phyloP scores from a whole-genome alignment of 2,888 invertebrate genomes.

The Halictus ligatus region DNA sequence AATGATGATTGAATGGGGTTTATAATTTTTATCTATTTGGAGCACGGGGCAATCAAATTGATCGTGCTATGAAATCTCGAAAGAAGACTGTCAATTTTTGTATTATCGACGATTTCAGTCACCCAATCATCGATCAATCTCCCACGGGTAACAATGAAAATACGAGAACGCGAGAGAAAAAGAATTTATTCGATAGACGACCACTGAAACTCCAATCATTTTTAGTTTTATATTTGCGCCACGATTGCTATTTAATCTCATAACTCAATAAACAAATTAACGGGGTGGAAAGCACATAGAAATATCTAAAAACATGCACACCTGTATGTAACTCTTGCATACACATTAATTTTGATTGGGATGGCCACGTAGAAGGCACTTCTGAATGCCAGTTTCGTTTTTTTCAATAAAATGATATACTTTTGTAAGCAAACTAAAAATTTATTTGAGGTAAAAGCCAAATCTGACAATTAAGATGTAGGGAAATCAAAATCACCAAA shows the following conservation, averaged over 20 bases:
- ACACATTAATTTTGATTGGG: too few relatives aligned
- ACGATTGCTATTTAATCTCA: background rate
- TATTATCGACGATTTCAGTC: background rate
- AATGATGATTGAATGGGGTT: background rate
- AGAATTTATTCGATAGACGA: conserved; percentile 6
- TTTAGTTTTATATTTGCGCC: background rate
- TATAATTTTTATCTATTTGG: background rate
- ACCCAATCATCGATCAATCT: conserved; percentile 19
- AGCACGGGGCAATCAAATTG: background rate
- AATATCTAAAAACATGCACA: background rate
- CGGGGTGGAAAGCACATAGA: background rate
- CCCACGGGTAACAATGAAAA: conserved; percentile 22
- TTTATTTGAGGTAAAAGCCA: background rate
- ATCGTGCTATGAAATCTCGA: background rate
- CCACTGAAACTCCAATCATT: background rate
- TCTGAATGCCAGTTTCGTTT: background rate
- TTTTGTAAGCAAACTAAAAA: background rate
- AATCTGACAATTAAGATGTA: background rate
- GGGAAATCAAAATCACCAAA: background rate
- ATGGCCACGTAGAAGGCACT: background rate
- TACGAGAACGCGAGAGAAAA: background rate
- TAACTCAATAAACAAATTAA: background rate
- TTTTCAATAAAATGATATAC: background rate
- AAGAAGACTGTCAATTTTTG: conserved; percentile 3
- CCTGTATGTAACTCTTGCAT: background rate